Base-by-base conservation (phyloP, 2,113 vertebrate genomes). In the Colistium nudipinnis region DNA sequence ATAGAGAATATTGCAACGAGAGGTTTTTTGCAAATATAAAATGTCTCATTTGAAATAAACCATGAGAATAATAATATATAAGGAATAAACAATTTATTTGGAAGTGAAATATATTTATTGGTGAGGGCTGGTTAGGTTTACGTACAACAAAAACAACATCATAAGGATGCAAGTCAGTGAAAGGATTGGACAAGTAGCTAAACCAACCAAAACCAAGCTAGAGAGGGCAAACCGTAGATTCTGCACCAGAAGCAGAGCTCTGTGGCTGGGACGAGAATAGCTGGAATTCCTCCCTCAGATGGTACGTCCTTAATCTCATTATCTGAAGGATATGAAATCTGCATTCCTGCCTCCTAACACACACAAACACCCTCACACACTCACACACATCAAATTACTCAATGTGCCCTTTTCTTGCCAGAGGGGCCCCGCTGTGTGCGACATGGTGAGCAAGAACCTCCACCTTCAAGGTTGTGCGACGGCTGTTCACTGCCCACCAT, bases 261-360 rank as follows among this genome's bases (percentile, higher is more conserved):
- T 78, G 78, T 36, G 41, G 54, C 74, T 56, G 63, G 67, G 84
- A 76, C 64, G 12, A 70, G 45, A 75, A 87, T 84, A 39, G 65
- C 75, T 90, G 80, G 82, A 91, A 92, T 92, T 92, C 90, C 76
- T 86, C 49, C 69, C 67, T 86, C 38, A 78, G 71, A 87, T 70
- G 76, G 69, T 68, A 87, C 63, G 24, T 89, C 59, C 73, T 85
- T 90, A 92, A 93, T 93, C 92, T 91, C 80, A 90, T 93, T 92
- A 92, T 90, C 87, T 83, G 64, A 48, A 88, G 81, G 81, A 89
- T 88, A 90, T 91, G 83, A 92, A 90, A 88, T 87, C 84, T 84
- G 82, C 89, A 91, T 90, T 92, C 88, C 86, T 76, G 66, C 65
- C 64, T 71, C 49, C 31, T 61, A 45, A 44, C 20, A 43, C 69